Evolutionary conservation across 2,888 invertebrate genomes (phyloP).

Genomic region (Hirtodrosophila trivittata): DNA sequence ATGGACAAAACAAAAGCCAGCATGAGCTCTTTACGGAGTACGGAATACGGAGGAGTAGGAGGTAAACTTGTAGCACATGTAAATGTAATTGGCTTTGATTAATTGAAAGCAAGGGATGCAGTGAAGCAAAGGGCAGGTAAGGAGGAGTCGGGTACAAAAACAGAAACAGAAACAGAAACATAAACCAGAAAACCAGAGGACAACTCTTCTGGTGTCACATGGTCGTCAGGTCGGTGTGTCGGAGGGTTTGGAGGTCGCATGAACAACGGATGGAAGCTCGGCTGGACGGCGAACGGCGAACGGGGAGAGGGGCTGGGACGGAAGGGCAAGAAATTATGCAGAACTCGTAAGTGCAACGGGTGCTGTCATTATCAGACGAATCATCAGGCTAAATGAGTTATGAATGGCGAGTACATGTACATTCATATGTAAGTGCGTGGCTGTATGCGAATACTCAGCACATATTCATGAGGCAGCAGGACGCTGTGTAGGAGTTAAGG

Average conservation of each 20-base stretch:
- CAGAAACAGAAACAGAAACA: neutral
- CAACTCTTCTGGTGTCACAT: constrained; percentile 19
- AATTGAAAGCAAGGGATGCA: constrained; percentile 20
- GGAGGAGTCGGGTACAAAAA: neutral
- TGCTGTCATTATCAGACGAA: constrained; percentile 31
- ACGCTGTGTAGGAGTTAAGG: constrained; percentile 10
- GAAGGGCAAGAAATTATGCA: neutral
- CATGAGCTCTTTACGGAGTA: constrained; percentile 16
- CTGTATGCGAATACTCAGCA: constrained; percentile 4
- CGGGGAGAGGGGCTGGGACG: neutral
- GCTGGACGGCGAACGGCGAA: no score
- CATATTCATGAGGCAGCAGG: constrained; percentile 28
- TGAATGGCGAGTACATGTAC: constrained; percentile 31
- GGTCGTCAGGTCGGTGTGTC: no score
- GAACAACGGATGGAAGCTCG: neutral
- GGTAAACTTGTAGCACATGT: constrained; percentile 24
- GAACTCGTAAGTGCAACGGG: constrained; percentile 1
- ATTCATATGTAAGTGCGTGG: constrained; percentile 2
- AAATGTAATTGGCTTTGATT: constrained; percentile 40
- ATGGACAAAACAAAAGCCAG: constrained; percentile 7
- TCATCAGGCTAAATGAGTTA: constrained; percentile 49
- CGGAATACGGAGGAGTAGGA: neutral
- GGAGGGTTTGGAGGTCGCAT: neutral
- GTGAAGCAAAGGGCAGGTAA: neutral
- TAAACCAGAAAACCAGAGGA: constrained; percentile 6